Conservation (phyloP, 2,888 invertebrate species). For the Stramonita haemastoma region DNA sequence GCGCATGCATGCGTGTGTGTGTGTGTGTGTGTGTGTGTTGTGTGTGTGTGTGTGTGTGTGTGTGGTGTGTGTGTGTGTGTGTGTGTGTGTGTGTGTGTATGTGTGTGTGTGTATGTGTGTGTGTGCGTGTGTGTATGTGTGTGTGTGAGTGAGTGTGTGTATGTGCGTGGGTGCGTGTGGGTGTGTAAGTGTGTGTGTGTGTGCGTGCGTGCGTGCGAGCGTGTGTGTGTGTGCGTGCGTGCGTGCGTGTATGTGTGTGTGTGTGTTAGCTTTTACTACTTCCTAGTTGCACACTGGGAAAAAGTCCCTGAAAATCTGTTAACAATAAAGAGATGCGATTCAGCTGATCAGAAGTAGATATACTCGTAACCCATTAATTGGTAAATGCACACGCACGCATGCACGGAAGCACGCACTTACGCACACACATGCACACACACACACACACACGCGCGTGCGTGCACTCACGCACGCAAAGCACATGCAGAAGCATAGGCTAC, state of each 20-base stretch:
- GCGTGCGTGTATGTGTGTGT: not conserved
- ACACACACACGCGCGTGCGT: not conserved
- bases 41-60: not conserved
- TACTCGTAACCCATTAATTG: not conserved
- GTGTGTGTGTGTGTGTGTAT: not conserved
- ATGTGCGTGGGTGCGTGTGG: not conserved
- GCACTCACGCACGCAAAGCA: too few relatives aligned
- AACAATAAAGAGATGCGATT: not conserved
- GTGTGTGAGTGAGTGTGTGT: conserved; percentile 3
- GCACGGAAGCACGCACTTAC: too few relatives aligned
- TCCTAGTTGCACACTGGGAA: not conserved
- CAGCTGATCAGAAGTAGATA: not conserved
- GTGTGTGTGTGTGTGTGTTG: not conserved
- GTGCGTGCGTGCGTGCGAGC: not conserved
- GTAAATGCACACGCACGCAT: not conserved
- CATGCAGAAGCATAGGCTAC: too few relatives aligned
- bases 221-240: not conserved
- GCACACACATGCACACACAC: not conserved
- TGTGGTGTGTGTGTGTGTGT: not conserved
- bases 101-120: conserved; percentile 1
- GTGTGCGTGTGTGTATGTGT: conserved; percentile 6
- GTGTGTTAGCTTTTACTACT: not conserved
- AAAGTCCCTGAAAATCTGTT: not conserved
- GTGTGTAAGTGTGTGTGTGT: not conserved
- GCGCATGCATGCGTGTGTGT: not conserved